Evolutionary conservation across 2,797 vertebrate genomes (phyloP), one percentile per base, ranked within the genome.

Genomic region (Cryptoprocta ferox): DNA sequence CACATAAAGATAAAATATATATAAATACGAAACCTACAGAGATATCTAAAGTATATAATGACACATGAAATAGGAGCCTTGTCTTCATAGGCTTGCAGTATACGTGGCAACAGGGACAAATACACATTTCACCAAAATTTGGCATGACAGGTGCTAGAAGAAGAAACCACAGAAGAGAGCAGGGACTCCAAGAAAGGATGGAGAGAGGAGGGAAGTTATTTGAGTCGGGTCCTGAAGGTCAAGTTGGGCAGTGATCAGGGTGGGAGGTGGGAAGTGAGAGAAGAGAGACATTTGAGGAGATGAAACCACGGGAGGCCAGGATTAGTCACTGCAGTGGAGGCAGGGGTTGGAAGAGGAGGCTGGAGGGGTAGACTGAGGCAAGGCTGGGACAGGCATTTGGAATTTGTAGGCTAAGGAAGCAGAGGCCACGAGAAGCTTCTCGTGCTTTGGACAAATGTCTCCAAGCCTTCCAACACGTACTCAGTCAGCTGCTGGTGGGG

Each of bases 81-180:
- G 14, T n/a, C 76, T 15, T 50, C 78, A 2, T 0, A 3, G 0
- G 10, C 30, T 2, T 9, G 4, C 6, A 14, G 28, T 42, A 56
- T 30, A 1, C 1, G 18, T 6, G 65, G 32, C 18, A 48, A 65
- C n/a, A 24, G 15, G 9, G 42, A 15, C 5, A 35, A 28, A 79
- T 3, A 42, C 8, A 24, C 39, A 32, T 4, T 9, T 73, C 13
- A 14, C 63, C 3, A 1, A 2, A 35, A 85, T 5, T 37, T 3
- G 1, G 2, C 0, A 5, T 18, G 15, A 24, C 39, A 42, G 71
- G 26, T 37, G n/a, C 30, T 6, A 9, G 59, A 24, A 18, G 15
- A 11, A 65, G 37, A 81, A 19, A 0, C 32, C n/a, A 37, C 1
- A 19, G 26, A 37, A 26, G 48, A 50, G 6, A 10, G 15, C 9